Conservation (phyloP, 1,140 invertebrate species). For the Macrobrachium nipponense region DNA sequence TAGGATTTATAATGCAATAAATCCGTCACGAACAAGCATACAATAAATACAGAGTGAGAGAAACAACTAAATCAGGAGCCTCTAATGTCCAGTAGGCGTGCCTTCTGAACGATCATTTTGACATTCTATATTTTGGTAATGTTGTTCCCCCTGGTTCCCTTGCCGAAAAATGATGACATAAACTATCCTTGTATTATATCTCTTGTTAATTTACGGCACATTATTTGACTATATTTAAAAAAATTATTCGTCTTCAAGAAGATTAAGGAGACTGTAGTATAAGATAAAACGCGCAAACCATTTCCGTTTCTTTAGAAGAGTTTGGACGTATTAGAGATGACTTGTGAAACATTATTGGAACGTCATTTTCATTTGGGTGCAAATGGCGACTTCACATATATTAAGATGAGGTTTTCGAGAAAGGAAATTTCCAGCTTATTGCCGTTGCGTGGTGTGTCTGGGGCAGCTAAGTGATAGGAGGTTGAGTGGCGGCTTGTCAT, state of each 20-base stretch:
- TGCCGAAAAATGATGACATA: neutral
- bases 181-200: neutral
- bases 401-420: constrained; percentile 61
- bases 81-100: constrained; percentile 44
- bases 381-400: constrained; percentile 63
- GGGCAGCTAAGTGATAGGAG: constrained; percentile 40
- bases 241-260: neutral
- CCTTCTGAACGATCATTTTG: constrained; percentile 38
- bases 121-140: neutral
- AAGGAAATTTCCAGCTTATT: constrained; percentile 41
- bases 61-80: neutral
- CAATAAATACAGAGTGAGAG: neutral
- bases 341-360: constrained; percentile 41
- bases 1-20: neutral
- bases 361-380: constrained; percentile 58
- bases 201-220: neutral
- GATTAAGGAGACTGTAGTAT: neutral
- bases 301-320: constrained; percentile 17
- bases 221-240: neutral
- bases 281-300: neutral
- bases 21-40: neutral
- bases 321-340: neutral
- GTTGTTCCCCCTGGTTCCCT: constrained; percentile 12
- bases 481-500: constrained; percentile 33
- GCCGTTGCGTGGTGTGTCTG: constrained; percentile 19